Conservation (phyloP, 23 tunicate genomes). For the Trididemnum miniatum region DNA sequence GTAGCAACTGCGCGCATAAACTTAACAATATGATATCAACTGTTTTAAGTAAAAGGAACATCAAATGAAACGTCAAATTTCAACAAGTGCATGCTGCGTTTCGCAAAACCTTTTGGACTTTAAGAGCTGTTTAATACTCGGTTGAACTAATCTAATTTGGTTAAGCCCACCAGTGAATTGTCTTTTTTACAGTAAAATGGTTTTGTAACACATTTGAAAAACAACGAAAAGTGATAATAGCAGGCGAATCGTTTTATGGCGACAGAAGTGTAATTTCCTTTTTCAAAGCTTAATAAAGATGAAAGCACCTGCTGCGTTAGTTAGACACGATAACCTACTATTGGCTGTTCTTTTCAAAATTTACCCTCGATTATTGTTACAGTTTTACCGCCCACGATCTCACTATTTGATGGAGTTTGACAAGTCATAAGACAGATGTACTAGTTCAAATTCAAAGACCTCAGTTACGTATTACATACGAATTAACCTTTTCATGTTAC, state of each 20-base stretch:
- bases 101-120: no score
- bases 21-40: background rate
- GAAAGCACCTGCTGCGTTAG: constrained; percentile 15
- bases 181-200: no score
- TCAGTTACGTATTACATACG: background rate
- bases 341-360: background rate
- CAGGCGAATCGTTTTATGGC: background rate
- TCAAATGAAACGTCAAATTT: background rate
- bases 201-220: no score
- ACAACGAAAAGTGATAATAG: no score
- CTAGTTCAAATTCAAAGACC: background rate
- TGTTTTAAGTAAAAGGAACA: background rate
- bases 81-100: no score
- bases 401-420: background rate
- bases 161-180: background rate
- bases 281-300: background rate
- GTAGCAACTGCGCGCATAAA: background rate
- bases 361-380: background rate
- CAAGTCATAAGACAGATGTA: background rate
- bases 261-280: background rate
- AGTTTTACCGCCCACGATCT: background rate
- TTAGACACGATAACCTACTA: background rate
- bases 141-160: background rate
- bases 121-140: no score
- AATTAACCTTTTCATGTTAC: background rate